phyloP scores from a whole-genome alignment of 2,113 vertebrate species.

The Corythaixoides concolor region DNA sequence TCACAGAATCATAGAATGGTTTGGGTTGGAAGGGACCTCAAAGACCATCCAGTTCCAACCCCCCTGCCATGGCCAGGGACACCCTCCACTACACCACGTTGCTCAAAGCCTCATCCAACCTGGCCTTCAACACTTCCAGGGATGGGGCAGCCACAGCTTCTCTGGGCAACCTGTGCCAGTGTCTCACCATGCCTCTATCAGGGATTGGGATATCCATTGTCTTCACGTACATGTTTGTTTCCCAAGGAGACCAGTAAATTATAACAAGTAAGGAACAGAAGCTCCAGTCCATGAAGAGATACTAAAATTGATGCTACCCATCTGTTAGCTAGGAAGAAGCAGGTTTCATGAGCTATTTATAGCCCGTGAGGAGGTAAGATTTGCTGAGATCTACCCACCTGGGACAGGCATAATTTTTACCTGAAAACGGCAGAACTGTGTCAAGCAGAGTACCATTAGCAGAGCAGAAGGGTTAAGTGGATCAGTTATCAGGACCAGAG shows the following conservation, averaged over 20 bases:
- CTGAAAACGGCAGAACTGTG: not conserved
- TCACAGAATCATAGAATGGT: too few species aligned
- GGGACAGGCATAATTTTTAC: not conserved
- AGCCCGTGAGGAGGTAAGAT: not conserved
- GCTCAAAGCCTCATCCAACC: too few species aligned
- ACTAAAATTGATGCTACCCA: conserved; percentile 2
- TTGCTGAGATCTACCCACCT: not conserved
- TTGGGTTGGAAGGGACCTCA: too few species aligned
- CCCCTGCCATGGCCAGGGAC: too few species aligned
- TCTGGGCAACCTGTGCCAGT: too few species aligned
- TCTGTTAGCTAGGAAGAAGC: not conserved
- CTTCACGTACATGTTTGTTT: not conserved
- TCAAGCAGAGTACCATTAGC: not conserved
- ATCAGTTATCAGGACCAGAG: not conserved
- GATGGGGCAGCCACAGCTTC: too few species aligned
- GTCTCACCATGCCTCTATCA: not conserved
- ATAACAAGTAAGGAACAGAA: not conserved
- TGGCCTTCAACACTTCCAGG: too few species aligned
- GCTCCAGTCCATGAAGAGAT: not conserved
- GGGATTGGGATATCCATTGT: not conserved
- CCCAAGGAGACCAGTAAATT: not conserved
- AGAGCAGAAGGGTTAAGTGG: not conserved
- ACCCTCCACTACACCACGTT: too few species aligned
- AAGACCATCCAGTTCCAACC: too few species aligned
- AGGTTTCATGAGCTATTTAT: conserved; percentile 22